Percentiles rank a stretch among this genome's conserved stretches.
Evolutionary conservation across 2,113 vertebrate genomes (phyloP).

Genomic region (Myotis davidii): DNA sequence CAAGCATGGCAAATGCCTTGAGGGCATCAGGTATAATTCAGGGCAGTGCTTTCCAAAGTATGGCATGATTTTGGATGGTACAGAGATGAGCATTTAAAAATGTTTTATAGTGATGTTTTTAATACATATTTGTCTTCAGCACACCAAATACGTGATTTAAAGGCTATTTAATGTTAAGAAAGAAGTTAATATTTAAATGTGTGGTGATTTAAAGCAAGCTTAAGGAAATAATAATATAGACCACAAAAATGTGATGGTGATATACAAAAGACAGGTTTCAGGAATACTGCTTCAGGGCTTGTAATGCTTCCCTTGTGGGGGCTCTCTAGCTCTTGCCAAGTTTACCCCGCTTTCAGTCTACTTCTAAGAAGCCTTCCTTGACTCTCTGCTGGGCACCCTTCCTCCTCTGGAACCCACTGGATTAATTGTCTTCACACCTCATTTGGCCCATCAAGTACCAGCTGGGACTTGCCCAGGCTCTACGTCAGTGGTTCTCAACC

Average conservation of each 20-base stretch:
- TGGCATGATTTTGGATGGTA: not conserved
- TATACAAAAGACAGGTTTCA: not conserved
- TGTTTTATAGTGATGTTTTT: not conserved
- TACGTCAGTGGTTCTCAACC: too few relatives aligned
- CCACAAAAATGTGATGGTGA: not conserved
- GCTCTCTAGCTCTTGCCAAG: not conserved
- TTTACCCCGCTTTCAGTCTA: not conserved
- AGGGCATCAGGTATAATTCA: not conserved
- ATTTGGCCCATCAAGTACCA: not conserved
- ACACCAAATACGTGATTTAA: not conserved
- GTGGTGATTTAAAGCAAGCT: not conserved
- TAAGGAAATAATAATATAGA: not conserved
- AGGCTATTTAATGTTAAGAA: not conserved
- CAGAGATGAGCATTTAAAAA: not conserved
- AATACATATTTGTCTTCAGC: not conserved
- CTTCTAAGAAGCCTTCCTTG: not conserved
- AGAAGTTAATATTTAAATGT: not conserved
- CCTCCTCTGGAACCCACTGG: not conserved
- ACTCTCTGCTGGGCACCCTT: not conserved
- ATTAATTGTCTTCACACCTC: not conserved
- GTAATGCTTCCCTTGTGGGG: not conserved
- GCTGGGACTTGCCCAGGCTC: not conserved
- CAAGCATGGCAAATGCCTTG: not conserved
- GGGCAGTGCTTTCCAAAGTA: not conserved
- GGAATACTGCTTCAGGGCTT: not conserved